Conservation (phyloP, 2,797 vertebrate species). For the Oreochromis mossambicus region DNA sequence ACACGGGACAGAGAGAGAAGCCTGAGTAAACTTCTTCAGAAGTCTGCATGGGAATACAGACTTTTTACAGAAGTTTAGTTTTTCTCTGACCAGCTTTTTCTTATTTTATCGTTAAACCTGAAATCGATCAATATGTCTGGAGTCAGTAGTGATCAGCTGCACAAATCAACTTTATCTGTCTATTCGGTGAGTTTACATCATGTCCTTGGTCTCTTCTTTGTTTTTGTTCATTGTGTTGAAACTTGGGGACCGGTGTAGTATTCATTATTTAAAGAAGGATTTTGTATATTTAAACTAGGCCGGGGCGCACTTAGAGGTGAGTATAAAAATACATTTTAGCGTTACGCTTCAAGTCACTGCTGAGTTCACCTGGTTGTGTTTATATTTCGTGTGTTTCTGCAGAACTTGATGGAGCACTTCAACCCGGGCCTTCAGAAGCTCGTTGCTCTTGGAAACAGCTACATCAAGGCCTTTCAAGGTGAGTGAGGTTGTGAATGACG, state of each 20-base stretch:
- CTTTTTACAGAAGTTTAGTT: background rate
- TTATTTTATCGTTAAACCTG: background rate
- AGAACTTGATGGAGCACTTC: slow-evolving; percentile 94
- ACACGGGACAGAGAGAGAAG: background rate
- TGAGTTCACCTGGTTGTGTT: background rate
- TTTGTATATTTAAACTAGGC: background rate
- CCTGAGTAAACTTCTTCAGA: background rate
- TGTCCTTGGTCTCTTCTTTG: background rate
- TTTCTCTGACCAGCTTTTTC: background rate
- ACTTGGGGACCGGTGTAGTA: background rate
- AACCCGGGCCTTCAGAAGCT: slow-evolving; percentile 92
- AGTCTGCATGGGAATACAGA: slow-evolving; percentile 22
- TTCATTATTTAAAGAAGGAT: background rate
- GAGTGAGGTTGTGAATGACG: slow-evolving; percentile 20
- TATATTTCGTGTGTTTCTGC: background rate
- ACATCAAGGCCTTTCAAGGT: slow-evolving; percentile 90
- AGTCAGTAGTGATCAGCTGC: slow-evolving; percentile 74
- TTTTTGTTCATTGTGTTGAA: background rate
- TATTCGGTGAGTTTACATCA: slow-evolving; percentile 65
- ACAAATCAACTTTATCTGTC: slow-evolving; percentile 74
- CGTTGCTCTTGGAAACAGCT: slow-evolving; percentile 90
- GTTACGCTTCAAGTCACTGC: background rate
- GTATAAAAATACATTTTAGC: background rate
- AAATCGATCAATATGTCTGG: slow-evolving; percentile 67
- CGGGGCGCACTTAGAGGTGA: background rate